Evolutionary conservation across 2,113 vertebrate species (phyloP), one percentile per base, ranked within the genome.

Genomic region (Brevimyrus niger): DNA sequence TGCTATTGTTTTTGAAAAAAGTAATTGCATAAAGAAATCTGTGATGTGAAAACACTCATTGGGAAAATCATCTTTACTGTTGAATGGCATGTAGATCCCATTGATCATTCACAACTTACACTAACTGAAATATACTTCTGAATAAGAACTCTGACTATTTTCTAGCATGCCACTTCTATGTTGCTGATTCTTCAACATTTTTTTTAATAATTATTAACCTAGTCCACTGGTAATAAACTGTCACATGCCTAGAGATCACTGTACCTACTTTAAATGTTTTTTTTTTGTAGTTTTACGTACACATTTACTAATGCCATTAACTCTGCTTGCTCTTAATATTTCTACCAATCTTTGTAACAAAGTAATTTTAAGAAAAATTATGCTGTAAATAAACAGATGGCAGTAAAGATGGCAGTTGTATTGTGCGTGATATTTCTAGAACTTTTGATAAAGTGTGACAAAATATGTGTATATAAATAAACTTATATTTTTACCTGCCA

Each of bases 381-480:
- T 91, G 92, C 93, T 88, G 91, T 90, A 92, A 91, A 85, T 91
- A 38, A 73, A 87, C 11, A 91, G 90, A 91, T 88, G 73, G 73
- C 73, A 42, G 73, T 80, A 91, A 89, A 90, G 35, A 92, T 93
- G 92, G 93, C 93, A 90, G 92, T 88, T 90, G 87, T 92, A 90
- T 86, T 94, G 93, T 94, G 92, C 92, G 94, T 95, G 94, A 92
- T 92, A 93, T 94, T 94, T 96, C 92, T 80, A 86, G 44, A 50
- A 86, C 31, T 87, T 87, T 51, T 87, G 48, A 13, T 31, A 53
- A 87, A 19, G 27, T 19, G n/a, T 87, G 38, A 46, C 47, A 53
- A 87, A 19, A 87, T 87, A 38, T 53, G 27, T 53, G 47, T 84
- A 47, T 84, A n/a, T 47, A 84, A 84, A 84, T 84, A 84, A 51